These are phyloP conservation scores for Galerucella nymphaeae DNA, from an alignment of 2,888 invertebrate genomes.

Conservation along the genomic window DNA sequence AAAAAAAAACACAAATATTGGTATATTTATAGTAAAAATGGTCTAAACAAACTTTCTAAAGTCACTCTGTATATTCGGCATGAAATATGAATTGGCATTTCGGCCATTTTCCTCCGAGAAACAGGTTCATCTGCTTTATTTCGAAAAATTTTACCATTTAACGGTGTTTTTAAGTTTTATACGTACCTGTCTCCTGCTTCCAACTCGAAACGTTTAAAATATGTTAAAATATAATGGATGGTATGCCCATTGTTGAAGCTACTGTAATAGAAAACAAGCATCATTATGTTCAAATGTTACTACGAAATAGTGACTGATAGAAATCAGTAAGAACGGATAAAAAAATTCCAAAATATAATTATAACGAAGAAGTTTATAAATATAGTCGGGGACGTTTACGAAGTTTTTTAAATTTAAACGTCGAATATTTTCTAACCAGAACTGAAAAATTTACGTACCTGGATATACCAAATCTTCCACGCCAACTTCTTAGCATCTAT, in stretches of 20 bases:
- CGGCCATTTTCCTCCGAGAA: constrained; percentile 24
- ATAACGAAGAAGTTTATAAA: constrained; percentile 54
- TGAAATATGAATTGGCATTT: constrained; percentile 11
- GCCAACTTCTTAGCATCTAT: no score
- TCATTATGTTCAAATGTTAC: constrained; percentile 55
- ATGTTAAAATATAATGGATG: constrained; percentile 45
- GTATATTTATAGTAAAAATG: no score
- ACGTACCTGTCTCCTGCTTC: constrained; percentile 35
- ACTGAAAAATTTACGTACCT: no score
- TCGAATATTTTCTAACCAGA: no score
- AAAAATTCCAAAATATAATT: constrained; percentile 59
- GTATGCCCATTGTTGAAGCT: constrained; percentile 48
- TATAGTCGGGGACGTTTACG: background rate
- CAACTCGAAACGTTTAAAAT: constrained; percentile 31
- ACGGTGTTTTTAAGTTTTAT: constrained; percentile 42
- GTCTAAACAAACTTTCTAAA: background rate
- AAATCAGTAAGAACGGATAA: constrained; percentile 47
- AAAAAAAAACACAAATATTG: no score
- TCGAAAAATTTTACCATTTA: constrained; percentile 39
- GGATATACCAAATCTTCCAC: no score
- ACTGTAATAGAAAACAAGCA: constrained; percentile 48
- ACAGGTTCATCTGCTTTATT: constrained; percentile 25
- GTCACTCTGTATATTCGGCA: background rate
- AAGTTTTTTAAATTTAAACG: no score
- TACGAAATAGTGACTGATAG: constrained; percentile 55